Conservation (phyloP, 2,113 vertebrate genomes). For the Siphamia tubifer region DNA sequence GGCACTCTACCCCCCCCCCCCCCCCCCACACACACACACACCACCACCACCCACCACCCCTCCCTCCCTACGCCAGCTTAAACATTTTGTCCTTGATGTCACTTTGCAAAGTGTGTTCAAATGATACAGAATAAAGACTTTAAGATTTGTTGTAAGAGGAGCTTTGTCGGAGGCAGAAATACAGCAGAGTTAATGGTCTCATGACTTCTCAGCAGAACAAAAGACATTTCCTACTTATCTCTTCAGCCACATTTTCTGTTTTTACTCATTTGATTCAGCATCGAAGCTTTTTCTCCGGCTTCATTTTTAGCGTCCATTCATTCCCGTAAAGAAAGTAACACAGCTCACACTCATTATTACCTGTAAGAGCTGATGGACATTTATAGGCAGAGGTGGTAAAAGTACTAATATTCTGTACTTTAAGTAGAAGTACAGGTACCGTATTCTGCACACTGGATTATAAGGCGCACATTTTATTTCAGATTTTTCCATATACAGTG, state of each 20-base stretch:
- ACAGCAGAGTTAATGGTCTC: background rate
- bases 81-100: constrained; percentile 84
- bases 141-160: constrained; percentile 23
- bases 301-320: background rate
- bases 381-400: too few species aligned
- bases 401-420: too few species aligned
- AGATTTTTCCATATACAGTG: too few species aligned
- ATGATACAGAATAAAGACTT: constrained; percentile 39
- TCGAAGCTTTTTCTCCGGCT: background rate
- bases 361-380: too few species aligned
- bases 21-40: constrained; percentile 75
- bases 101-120: constrained; percentile 83
- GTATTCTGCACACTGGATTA: too few species aligned
- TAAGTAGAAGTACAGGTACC: too few species aligned
- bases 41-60: constrained; percentile 79
- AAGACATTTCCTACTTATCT: background rate
- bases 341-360: too few species aligned
- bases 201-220: constrained; percentile 3
- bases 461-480: too few species aligned
- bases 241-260: background rate
- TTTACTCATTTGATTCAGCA: background rate
- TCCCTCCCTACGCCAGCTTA: constrained; percentile 71
- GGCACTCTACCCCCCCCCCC: constrained; percentile 78
- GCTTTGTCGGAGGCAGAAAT: background rate
- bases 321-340: background rate